Evolutionary conservation across 1,140 invertebrate genomes (phyloP).

Genomic region (Intoshia linei): DNA sequence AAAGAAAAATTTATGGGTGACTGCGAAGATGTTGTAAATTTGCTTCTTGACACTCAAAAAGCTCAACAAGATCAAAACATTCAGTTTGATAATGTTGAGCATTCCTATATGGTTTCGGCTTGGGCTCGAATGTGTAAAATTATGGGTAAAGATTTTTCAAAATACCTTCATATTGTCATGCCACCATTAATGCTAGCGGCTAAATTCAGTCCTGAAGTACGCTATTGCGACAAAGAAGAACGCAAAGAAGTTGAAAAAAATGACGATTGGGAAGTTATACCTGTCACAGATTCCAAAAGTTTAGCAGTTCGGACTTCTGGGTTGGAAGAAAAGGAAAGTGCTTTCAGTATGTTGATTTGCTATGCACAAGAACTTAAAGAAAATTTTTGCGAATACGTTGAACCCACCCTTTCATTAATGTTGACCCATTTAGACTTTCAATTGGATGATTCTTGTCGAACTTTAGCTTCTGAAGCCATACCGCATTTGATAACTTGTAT

Average conservation of each 20-base stretch:
- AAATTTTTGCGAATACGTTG: slow-evolving; percentile 63
- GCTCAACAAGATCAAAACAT: not conserved
- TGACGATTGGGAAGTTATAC: not conserved
- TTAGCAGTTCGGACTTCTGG: no score
- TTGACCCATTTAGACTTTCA: slow-evolving; percentile 88
- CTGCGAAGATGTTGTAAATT: slow-evolving; percentile 74
- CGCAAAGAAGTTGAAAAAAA: not conserved
- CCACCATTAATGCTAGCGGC: slow-evolving; percentile 71
- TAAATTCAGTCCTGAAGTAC: slow-evolving; percentile 72
- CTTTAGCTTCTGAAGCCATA: not conserved
- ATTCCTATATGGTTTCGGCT: slow-evolving; percentile 75
- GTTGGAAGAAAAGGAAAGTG: slow-evolving; percentile 85
- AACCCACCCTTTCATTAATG: slow-evolving; percentile 58
- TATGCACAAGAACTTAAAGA: slow-evolving; percentile 86
- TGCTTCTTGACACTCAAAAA: slow-evolving; percentile 58
- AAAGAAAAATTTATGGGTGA: slow-evolving; percentile 67
- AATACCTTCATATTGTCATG: slow-evolving; percentile 86
- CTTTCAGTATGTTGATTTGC: slow-evolving; percentile 92
- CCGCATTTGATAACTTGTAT: not conserved
- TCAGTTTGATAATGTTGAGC: slow-evolving; percentile 11
- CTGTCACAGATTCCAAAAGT: not conserved
- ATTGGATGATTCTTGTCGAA: slow-evolving; percentile 95
- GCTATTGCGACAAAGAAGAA: slow-evolving; percentile 54
- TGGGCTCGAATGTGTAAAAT: slow-evolving; percentile 97
- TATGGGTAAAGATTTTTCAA: slow-evolving; percentile 62